These are phyloP conservation scores for Muscidifurax raptorellus DNA, from an alignment of 1,140 invertebrate species.

Conservation along the genomic window DNA sequence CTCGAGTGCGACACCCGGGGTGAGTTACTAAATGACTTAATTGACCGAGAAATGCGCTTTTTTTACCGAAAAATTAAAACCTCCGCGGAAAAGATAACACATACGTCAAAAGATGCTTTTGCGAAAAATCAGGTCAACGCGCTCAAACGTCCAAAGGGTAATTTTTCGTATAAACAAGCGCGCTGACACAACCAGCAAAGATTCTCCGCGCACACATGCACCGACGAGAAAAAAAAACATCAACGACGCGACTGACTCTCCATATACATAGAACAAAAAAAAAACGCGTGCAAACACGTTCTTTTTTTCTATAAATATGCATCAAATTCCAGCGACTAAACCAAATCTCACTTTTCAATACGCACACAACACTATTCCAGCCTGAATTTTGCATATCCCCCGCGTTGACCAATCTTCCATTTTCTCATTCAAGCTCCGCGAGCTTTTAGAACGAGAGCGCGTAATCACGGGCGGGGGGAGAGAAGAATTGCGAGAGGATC, in stretches of 20 bases:
- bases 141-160: neutral
- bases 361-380: neutral
- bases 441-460: neutral
- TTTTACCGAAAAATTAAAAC: too few species aligned
- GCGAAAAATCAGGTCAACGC: conserved; percentile 1
- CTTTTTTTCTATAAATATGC: conserved; percentile 18
- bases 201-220: neutral
- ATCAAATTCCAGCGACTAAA: neutral
- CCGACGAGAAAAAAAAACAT: neutral
- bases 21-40: neutral
- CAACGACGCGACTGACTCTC: neutral
- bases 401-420: neutral
- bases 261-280: neutral
- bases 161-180: conserved; percentile 17
- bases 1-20: neutral
- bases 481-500: neutral
- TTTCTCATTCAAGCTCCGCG: neutral
- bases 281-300: too few species aligned
- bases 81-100: neutral
- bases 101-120: neutral
- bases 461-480: conserved; percentile 9
- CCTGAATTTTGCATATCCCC: neutral
- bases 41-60: neutral
- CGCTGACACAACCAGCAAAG: neutral
- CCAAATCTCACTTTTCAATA: conserved; percentile 28